Evolutionary conservation across 2,888 invertebrate species (phyloP).

Genomic region (Steromphala cineraria): DNA sequence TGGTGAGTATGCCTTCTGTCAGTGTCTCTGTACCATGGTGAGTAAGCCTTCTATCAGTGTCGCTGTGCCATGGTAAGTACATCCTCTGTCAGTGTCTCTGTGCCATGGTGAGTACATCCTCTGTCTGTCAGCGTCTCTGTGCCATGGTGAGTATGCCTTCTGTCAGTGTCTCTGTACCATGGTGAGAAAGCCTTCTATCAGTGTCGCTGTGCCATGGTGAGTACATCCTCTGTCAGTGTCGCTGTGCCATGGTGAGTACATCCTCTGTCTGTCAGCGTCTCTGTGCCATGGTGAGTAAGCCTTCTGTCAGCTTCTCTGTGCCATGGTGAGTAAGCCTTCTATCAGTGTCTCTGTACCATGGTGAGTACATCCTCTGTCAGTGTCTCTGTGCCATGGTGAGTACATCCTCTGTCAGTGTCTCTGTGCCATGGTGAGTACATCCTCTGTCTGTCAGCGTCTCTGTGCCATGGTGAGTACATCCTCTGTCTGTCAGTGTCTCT

Average conservation of each 20-base stretch:
- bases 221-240: slow-evolving; percentile 82
- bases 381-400: slow-evolving; percentile 87
- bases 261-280: slow-evolving; percentile 85
- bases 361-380: slow-evolving; percentile 82
- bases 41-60: no score
- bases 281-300: slow-evolving; percentile 83
- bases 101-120: no score
- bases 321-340: slow-evolving; percentile 84
- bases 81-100: no score
- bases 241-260: slow-evolving; percentile 85
- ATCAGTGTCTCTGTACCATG: slow-evolving; percentile 86
- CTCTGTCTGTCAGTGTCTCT: slow-evolving; percentile 85
- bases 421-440: slow-evolving; percentile 84
- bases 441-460: slow-evolving; percentile 84
- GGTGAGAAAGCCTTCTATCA: slow-evolving; percentile 83
- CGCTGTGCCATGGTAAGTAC: no score
- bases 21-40: no score
- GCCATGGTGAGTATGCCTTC: slow-evolving; percentile 83
- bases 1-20: no score
- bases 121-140: slow-evolving; percentile 86
- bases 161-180: slow-evolving; percentile 87
- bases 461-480: slow-evolving; percentile 85
- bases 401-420: slow-evolving; percentile 84
- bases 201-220: slow-evolving; percentile 86
- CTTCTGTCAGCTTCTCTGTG: slow-evolving; percentile 86